Percentiles rank a stretch among this genome's conserved stretches.
Evolutionary conservation across 2,113 vertebrate species (phyloP).

Genomic region (Tychaedon coryphoeus): DNA sequence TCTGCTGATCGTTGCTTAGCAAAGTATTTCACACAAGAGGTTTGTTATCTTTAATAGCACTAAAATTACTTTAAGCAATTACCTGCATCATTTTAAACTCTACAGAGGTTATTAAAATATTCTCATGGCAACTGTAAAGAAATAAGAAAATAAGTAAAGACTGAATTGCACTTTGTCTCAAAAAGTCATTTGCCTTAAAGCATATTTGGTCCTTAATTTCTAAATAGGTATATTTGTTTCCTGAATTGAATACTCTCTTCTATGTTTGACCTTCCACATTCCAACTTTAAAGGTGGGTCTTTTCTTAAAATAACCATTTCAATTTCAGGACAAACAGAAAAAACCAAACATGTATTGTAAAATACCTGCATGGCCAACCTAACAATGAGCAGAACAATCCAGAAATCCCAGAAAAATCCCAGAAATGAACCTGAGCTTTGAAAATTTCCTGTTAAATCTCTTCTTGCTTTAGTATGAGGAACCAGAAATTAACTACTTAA

Average conservation of each 20-base stretch:
- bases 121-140: slow-evolving; percentile 67
- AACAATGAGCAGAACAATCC: not conserved
- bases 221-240: slow-evolving; percentile 18
- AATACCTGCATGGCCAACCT: not conserved
- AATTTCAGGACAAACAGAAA: not conserved
- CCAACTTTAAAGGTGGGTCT: not conserved
- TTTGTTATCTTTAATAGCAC: slow-evolving; percentile 75
- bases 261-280: not conserved
- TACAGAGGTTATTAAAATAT: slow-evolving; percentile 71
- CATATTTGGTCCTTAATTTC: slow-evolving; percentile 41
- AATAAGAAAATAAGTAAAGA: slow-evolving; percentile 68
- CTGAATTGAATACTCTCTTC: not conserved
- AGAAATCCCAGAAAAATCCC: no score
- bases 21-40: slow-evolving; percentile 66
- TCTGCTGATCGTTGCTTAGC: slow-evolving; percentile 67
- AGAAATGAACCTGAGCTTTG: not conserved
- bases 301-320: not conserved
- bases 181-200: slow-evolving; percentile 38
- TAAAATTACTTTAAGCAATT: slow-evolving; percentile 75
- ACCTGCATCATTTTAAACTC: slow-evolving; percentile 68
- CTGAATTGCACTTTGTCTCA: slow-evolving; percentile 47
- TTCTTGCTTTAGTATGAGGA: not conserved
- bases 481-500: not conserved
- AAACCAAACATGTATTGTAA: not conserved
- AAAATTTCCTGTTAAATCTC: not conserved